Evolutionary conservation across 2,888 invertebrate genomes (phyloP), one percentile per base, ranked within the genome.

Genomic region (Xylota segnis): DNA sequence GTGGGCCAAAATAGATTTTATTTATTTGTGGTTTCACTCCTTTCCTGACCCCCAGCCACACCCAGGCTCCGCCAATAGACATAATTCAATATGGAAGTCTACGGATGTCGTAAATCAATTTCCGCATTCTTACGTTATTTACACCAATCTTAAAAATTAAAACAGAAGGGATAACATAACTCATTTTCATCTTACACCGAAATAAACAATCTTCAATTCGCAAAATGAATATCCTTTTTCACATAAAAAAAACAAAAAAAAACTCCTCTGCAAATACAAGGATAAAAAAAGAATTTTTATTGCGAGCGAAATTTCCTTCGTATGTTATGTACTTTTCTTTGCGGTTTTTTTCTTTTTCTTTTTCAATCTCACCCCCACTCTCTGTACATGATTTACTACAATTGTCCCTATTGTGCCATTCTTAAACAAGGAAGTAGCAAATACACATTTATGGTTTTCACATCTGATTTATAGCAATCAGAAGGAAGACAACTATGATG

Each of bases 391-490:
- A 84, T 79, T 84, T 84, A 83, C 68, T 59, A 84, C 79, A 79
- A 84, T 79, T 79, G 78, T 79, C 79, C 74, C 68, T 84, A 65
- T 84, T 84, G 68, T 79, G 77, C 65, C 43, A 77, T 77, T 83
- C 71, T 77, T 83, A 83, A 83, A 77, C 77, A 77, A 77, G 83
- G 77, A 83, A 83, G 71, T 66, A 83, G 71, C 77, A 84, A 84
- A 75, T 63, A 79, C 79, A 84, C 83, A 75, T 84, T 79, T 84
- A 84, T 74, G 83, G 70, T 68, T 65, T 84, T 84, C 74, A 63
- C 74, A 75, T 74, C 79, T 84, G 79, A 79, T 79, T 84, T 79
- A 84, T 79, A 75, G 79, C 83, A 79, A 84, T 84, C 83, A 84
- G 79, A 65, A 65, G 74, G 58, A 71, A 72, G 83, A 77, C 79